Conservation (phyloP, 2,797 vertebrate species). For the Paramormyrops hopkinsi region DNA sequence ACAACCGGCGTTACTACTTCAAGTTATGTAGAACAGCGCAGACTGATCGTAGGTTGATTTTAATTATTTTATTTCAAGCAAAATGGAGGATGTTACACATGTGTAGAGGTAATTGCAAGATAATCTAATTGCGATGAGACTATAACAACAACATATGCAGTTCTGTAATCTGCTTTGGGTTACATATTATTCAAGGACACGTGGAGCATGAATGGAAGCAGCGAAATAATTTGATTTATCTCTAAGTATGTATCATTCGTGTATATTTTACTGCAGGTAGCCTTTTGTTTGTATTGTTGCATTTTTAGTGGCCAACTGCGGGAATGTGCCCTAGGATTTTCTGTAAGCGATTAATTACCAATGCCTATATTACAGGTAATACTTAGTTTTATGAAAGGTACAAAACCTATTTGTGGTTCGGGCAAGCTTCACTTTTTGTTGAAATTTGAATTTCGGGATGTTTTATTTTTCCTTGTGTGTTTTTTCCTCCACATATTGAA, state of each 20-base stretch:
- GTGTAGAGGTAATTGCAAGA: background rate
- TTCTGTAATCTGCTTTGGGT: background rate
- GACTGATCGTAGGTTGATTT: background rate
- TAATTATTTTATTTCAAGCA: background rate
- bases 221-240: background rate
- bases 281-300: background rate
- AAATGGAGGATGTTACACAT: background rate
- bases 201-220: background rate
- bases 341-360: background rate
- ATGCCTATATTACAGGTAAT: background rate
- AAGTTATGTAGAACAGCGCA: background rate
- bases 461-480: background rate
- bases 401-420: background rate
- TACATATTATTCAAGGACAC: background rate
- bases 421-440: background rate
- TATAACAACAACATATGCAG: background rate
- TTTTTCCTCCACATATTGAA: background rate
- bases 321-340: background rate
- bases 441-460: background rate
- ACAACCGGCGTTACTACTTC: background rate
- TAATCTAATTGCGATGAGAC: background rate
- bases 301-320: background rate
- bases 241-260: background rate
- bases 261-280: background rate
- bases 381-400: background rate